Conservation (phyloP, 2,113 vertebrate genomes). For the Puntigrus tetrazona region DNA sequence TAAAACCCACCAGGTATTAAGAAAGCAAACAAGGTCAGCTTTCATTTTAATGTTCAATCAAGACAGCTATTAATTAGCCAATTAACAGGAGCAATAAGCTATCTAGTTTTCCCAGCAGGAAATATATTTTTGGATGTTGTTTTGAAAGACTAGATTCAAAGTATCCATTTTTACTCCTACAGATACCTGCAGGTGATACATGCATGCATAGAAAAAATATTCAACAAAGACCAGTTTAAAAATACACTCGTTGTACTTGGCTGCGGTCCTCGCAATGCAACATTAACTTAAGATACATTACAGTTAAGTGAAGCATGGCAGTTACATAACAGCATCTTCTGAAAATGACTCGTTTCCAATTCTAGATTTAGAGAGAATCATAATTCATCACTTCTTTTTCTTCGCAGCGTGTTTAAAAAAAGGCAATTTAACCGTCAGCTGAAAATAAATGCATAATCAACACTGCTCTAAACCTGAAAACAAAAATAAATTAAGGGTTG, state of each 20-base stretch:
- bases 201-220: neutral
- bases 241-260: neutral
- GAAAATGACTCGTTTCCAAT: neutral
- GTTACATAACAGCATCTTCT: constrained; percentile 1
- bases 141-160: neutral
- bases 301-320: constrained; percentile 1
- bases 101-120: neutral
- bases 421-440: neutral
- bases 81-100: neutral
- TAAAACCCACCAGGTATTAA: neutral
- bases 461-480: constrained; percentile 12
- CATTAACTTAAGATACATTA: constrained; percentile 9
- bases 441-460: constrained; percentile 16
- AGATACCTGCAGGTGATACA: neutral
- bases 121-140: neutral
- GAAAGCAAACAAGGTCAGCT: neutral
- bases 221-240: too few species aligned
- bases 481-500: neutral
- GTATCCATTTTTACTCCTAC: neutral
- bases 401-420: neutral
- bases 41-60: neutral
- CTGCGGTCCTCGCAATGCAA: neutral
- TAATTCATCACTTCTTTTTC: neutral
- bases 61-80: neutral
- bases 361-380: neutral